These are phyloP conservation scores for Apostichopus japonicus DNA, from an alignment of 35 echinoderm and acorn worm species.

Conservation along the genomic window DNA sequence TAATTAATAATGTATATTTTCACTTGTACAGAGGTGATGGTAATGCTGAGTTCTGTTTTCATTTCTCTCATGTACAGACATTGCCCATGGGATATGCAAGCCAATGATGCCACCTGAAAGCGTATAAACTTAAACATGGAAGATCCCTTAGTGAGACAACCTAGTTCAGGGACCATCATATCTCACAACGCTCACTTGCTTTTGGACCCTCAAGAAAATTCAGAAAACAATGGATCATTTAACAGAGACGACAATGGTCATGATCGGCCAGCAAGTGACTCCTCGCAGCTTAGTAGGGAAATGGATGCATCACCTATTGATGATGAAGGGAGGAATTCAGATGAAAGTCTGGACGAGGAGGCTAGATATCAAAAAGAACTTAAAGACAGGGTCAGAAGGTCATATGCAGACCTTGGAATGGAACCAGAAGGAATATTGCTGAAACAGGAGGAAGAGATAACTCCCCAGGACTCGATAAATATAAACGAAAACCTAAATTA, in stretches of 20 bases:
- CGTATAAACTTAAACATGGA: not conserved
- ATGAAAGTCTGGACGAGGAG: constrained; percentile 72
- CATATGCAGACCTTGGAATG: constrained; percentile 87
- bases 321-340: constrained; percentile 59
- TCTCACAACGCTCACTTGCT: constrained; percentile 81
- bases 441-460: constrained; percentile 35
- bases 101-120: too few species aligned
- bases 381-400: constrained; percentile 74
- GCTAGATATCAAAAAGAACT: constrained; percentile 85
- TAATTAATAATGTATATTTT: too few species aligned
- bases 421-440: constrained; percentile 80
- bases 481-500: constrained; percentile 52
- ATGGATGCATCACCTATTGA: constrained; percentile 78
- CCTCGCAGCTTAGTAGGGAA: constrained; percentile 69
- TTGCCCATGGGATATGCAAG: too few species aligned
- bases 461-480: constrained; percentile 29
- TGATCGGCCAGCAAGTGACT: constrained; percentile 49
- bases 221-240: not conserved
- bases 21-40: too few species aligned
- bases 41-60: too few species aligned
- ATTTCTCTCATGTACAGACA: too few species aligned
- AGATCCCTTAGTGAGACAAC: constrained; percentile 38
- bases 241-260: not conserved
- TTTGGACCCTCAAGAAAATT: constrained; percentile 51
- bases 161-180: constrained; percentile 76